Percentiles rank a stretch among this genome's conserved stretches.
Conservation (phyloP, 2,797 vertebrate species). For the Catharus ustulatus region DNA sequence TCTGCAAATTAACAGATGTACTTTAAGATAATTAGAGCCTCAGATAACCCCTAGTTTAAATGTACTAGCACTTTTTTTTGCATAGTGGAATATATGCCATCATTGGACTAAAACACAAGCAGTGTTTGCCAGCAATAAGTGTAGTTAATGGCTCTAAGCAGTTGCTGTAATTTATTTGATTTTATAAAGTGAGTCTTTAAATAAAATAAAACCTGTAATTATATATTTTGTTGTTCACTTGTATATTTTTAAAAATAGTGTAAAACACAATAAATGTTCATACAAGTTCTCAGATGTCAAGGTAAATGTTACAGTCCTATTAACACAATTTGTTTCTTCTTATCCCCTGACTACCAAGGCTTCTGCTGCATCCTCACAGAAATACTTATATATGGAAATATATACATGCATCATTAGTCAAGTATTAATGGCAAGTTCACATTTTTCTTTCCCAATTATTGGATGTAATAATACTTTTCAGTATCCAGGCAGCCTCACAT, state of each 20-base stretch:
- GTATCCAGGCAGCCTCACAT: background rate
- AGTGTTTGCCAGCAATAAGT: constrained; percentile 46
- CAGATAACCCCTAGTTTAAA: constrained; percentile 36
- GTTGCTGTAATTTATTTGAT: constrained; percentile 6
- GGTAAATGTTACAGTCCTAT: background rate
- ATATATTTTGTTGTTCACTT: background rate
- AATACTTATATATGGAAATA: background rate
- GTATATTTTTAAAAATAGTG: background rate
- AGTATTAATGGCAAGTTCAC: background rate
- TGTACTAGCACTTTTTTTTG: constrained; percentile 51
- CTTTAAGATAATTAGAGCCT: constrained; percentile 61
- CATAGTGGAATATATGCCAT: constrained; percentile 26
- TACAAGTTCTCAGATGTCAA: background rate
- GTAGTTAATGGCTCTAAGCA: constrained; percentile 45
- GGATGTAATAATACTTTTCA: background rate
- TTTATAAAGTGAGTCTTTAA: constrained; percentile 37
- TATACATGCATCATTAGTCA: background rate
- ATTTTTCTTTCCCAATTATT: background rate
- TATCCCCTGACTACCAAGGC: background rate
- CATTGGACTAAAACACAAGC: constrained; percentile 50
- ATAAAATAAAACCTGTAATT: constrained; percentile 38
- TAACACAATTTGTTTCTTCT: background rate
- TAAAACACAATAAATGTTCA: background rate
- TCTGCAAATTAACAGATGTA: constrained; percentile 47
- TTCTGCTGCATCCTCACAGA: background rate